phyloP scores from a whole-genome alignment of 2,113 vertebrate species.

The Seriola quinqueradiata region DNA sequence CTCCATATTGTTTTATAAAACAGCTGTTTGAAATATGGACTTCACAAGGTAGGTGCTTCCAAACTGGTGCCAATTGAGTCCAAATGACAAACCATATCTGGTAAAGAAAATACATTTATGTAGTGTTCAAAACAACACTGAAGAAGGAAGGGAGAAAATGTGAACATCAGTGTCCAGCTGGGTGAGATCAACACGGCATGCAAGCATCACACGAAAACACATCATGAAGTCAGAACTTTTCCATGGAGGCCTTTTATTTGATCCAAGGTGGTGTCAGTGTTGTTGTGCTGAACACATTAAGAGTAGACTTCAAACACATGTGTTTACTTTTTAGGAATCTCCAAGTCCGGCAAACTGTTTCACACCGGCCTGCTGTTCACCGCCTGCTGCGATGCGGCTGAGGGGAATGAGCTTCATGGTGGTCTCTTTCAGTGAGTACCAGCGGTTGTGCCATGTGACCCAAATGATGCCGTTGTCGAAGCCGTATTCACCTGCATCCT shows the following conservation, averaged over 20 bases:
- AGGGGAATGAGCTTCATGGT: constrained; percentile 96
- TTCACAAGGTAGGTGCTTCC: background rate
- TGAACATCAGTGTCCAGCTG: background rate
- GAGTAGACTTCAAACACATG: background rate
- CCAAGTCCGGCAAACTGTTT: constrained; percentile 83
- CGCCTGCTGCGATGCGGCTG: constrained; percentile 83
- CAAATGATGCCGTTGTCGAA: constrained; percentile 95
- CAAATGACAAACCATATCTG: background rate
- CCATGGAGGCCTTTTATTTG: constrained; percentile 16
- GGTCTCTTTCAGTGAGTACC: constrained; percentile 96
- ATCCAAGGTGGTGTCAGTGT: background rate
- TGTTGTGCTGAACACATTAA: constrained; percentile 4
- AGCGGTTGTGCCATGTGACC: constrained; percentile 92
- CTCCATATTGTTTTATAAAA: background rate
- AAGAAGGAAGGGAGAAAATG: background rate
- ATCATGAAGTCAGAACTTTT: constrained; percentile 5
- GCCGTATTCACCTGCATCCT: constrained; percentile 83
- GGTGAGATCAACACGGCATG: background rate
- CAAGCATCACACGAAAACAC: constrained; percentile 20
- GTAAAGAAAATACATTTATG: constrained; percentile 59
- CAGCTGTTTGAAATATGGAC: background rate
- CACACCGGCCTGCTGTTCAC: constrained; percentile 83
- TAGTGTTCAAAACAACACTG: constrained; percentile 38
- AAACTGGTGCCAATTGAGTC: background rate
- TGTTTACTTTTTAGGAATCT: constrained; percentile 58